Base-by-base conservation (phyloP, 2,888 invertebrate genomes). In the Synergus laeviventris region DNA sequence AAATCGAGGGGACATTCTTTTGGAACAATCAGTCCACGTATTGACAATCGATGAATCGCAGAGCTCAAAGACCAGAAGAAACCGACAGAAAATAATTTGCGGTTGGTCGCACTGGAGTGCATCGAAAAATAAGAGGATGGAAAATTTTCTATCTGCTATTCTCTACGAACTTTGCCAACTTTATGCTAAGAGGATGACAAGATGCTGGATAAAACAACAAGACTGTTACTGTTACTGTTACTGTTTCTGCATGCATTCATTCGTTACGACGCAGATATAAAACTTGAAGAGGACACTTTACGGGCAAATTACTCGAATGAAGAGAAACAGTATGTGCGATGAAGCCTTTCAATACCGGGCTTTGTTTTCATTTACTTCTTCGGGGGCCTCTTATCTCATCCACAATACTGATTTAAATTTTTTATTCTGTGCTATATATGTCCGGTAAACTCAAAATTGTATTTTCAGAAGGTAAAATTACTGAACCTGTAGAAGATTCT, bases 221-320 rank as follows among this genome's bases (percentile, higher is more conserved):
- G 45, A 24, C 11, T 39, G 38, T 14, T 24, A 45, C 66, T 70
- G 70, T 70, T 31, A 24, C 11, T 39, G 38, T 14, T 24, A 45
- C 66, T 70, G 70, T 70, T 31, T 31, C 7, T 24, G 11, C 7
- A 45, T 45, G 11, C 16, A 45, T 45, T 11, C 5, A 49, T 42
- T 66, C 9, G 24, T 45, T 24, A 21, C 9, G 11, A 54, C 9
- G 24, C 24, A 24, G 14, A 42, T 42, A 31, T 31, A 18, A 49
- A 18, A 36, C 36, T 36, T 61, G 24, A 16, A 62, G 62, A 38
- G 18, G 62, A 62, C 18, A 62, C 18, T 38, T 59, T 62, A 2
- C 11, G n/a, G 62, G 24, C 66, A 70, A 70, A 70, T 70, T 70
- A 49, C 31, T 54, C 36, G 36, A 49, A 70, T 70, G 4, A 70